Conservation (phyloP, 2,797 vertebrate genomes). For the Protosalanx chinensis region DNA sequence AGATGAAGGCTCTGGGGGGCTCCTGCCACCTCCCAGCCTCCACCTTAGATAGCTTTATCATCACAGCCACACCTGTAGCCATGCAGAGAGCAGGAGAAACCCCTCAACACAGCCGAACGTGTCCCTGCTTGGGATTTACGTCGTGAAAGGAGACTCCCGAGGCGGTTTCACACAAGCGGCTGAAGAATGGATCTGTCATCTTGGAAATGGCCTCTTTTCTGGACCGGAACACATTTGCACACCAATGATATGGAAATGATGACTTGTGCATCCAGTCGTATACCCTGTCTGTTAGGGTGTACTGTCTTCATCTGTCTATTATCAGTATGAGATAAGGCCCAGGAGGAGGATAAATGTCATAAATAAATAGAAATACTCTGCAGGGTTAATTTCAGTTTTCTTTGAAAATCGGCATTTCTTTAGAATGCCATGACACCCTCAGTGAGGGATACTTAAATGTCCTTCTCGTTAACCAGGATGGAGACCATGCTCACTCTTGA, state of each 20-base stretch:
- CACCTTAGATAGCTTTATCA: constrained; percentile 37
- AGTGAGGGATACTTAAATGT: background rate
- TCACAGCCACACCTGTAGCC: constrained; percentile 38
- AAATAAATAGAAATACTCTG: constrained; percentile 32
- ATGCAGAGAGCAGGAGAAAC: constrained; percentile 28
- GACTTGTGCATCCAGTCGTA: constrained; percentile 40
- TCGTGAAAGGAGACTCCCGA: constrained; percentile 10
- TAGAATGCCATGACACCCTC: background rate
- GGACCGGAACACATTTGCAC: constrained; percentile 45
- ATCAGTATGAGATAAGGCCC: constrained; percentile 37
- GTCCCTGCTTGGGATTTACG: constrained; percentile 46
- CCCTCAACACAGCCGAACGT: constrained; percentile 24
- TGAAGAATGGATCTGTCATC: constrained; percentile 39
- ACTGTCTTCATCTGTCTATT: constrained; percentile 40
- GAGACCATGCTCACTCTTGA: background rate
- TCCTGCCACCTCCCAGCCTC: constrained; percentile 11
- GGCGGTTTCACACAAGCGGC: constrained; percentile 41
- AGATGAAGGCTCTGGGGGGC: constrained; percentile 35
- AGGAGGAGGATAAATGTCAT: constrained; percentile 49
- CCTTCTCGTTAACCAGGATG: background rate
- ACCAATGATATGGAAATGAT: constrained; percentile 57
- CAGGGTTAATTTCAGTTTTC: constrained; percentile 8
- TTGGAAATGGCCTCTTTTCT: constrained; percentile 39
- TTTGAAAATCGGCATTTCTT: too few relatives aligned
- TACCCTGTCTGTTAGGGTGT: constrained; percentile 54